Evolutionary conservation across 2,888 invertebrate genomes (phyloP).

Genomic region (Heliconius cydno): DNA sequence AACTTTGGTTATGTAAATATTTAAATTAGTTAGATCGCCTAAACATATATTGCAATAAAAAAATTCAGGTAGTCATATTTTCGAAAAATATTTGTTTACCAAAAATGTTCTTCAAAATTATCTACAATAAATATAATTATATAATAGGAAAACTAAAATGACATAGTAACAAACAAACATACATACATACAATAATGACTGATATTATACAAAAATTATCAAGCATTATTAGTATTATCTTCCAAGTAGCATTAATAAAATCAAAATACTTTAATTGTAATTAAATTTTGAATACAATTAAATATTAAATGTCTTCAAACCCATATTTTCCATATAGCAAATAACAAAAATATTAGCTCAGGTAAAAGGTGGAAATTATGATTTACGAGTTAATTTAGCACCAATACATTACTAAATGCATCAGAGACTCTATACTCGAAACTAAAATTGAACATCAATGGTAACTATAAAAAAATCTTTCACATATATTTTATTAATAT

Average conservation of each 20-base stretch:
- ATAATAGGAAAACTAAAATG: no score
- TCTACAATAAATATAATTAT: no score
- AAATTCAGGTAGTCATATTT: no score
- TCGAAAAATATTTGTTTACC: no score
- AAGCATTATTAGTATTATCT: no score
- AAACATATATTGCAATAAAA: no score
- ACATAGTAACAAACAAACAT: no score
- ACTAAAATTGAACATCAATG: neutral
- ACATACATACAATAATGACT: no score
- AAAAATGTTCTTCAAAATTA: no score
- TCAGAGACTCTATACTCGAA: constrained; percentile 81
- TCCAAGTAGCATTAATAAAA: no score
- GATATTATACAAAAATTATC: no score
- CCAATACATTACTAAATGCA: constrained; percentile 67
- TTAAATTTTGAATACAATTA: neutral
- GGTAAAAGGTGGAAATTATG: constrained; percentile 66
- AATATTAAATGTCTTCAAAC: constrained; percentile 63
- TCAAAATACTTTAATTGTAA: neutral
- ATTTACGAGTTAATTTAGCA: constrained; percentile 80
- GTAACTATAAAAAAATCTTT: neutral
- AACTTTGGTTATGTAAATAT: neutral
- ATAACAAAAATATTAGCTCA: constrained; percentile 63
- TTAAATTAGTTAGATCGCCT: no score
- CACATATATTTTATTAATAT: neutral
- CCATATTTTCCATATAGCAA: constrained; percentile 69